Percentiles rank a stretch among this genome's conserved stretches.
Evolutionary conservation across 2,888 invertebrate genomes (phyloP).

Genomic region (Salpingus planirostris): DNA sequence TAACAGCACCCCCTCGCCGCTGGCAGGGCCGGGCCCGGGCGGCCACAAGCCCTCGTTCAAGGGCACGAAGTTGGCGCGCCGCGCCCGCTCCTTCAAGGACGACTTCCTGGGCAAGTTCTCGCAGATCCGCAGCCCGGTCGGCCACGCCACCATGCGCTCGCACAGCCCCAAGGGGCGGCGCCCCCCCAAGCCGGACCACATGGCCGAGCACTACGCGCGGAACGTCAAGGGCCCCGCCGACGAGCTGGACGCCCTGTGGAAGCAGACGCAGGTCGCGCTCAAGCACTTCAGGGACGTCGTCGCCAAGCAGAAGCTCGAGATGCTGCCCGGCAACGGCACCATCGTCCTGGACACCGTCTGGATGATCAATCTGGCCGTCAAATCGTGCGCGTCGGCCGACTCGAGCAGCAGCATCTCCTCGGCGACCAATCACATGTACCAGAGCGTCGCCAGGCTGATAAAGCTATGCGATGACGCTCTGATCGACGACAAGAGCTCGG

Average conservation of each 20-base stretch:
- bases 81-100: constrained; percentile 88
- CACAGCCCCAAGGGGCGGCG: constrained; percentile 42
- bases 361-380: constrained; percentile 59
- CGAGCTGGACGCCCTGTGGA: constrained; percentile 30
- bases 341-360: constrained; percentile 89
- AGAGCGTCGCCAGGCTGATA: constrained; percentile 77
- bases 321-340: constrained; percentile 89
- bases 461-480: constrained; percentile 85
- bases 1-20: constrained; percentile 30
- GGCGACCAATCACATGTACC: constrained; percentile 79
- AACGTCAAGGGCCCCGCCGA: constrained; percentile 31
- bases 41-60: constrained; percentile 71
- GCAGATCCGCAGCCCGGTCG: constrained; percentile 73
- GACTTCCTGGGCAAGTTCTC: constrained; percentile 85
- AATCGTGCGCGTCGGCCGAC: constrained; percentile 35
- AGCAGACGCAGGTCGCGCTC: constrained; percentile 62
- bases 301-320: constrained; percentile 82
- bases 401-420: constrained; percentile 58
- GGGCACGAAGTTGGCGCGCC: constrained; percentile 75
- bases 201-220: constrained; percentile 16
- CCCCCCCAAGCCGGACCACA: constrained; percentile 27
- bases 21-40: constrained; percentile 44
- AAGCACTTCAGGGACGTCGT: constrained; percentile 91
- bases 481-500: constrained; percentile 61
- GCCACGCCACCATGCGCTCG: constrained; percentile 26